Evolutionary conservation across 2,113 vertebrate species (phyloP).

Genomic region (Peromyscus polionotus): DNA sequence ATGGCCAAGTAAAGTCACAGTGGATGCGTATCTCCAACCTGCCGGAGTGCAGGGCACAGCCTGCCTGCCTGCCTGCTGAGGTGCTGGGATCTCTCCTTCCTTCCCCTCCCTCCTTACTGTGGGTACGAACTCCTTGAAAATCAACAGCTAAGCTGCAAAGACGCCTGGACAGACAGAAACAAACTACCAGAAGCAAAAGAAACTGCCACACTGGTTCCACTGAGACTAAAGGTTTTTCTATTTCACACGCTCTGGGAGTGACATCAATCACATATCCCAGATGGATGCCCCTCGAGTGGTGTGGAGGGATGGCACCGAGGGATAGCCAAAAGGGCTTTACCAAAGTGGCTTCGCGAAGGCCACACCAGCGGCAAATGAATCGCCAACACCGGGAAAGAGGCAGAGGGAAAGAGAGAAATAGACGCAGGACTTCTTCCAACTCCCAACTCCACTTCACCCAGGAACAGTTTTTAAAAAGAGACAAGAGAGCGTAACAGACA

Average conservation of each 20-base stretch:
- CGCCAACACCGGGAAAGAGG: neutral
- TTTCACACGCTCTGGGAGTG: constrained; percentile 70
- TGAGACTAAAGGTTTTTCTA: neutral
- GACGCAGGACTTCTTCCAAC: constrained; percentile 79
- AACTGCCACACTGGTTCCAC: constrained; percentile 45
- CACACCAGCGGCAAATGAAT: constrained; percentile 42
- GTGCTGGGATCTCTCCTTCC: neutral
- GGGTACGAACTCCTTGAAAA: constrained; percentile 72
- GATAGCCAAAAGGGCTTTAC: constrained; percentile 54
- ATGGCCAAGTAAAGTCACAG: constrained; percentile 77
- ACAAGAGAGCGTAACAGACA: neutral
- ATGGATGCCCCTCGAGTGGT: neutral
- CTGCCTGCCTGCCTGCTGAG: neutral
- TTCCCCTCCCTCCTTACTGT: neutral
- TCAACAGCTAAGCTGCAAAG: constrained; percentile 51
- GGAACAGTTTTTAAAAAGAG: constrained; percentile 35
- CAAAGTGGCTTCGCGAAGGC: constrained; percentile 72
- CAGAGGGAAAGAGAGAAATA: neutral
- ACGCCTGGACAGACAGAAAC: constrained; percentile 63
- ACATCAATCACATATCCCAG: constrained; percentile 54
- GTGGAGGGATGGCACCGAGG: neutral
- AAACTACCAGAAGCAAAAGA: constrained; percentile 74
- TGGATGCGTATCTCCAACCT: constrained; percentile 59
- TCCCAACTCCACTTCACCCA: constrained; percentile 73
- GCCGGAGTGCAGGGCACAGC: neutral